phyloP scores from a whole-genome alignment of 2,113 vertebrate genomes.

The Orcinus orca region DNA sequence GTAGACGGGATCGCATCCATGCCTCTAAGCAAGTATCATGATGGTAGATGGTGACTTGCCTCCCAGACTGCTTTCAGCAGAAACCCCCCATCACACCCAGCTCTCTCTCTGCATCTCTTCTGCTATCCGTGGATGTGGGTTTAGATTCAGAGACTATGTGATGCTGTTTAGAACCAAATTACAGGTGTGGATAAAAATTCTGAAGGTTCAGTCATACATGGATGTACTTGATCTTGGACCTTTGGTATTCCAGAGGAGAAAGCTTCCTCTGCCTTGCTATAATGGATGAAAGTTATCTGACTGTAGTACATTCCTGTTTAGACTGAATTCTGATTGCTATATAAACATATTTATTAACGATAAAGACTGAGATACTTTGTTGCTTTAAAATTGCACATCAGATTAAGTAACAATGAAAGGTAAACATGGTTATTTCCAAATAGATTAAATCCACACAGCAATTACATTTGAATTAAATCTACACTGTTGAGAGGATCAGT shows the following conservation, averaged over 20 bases:
- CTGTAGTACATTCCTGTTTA: not conserved
- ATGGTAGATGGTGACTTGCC: too few relatives aligned
- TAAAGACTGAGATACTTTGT: not conserved
- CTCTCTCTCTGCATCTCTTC: not conserved
- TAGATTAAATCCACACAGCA: not conserved
- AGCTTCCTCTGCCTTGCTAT: not conserved
- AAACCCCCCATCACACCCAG: too few relatives aligned
- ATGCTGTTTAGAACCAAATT: not conserved
- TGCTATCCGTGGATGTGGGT: not conserved
- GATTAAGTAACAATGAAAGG: not conserved
- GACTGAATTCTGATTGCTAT: not conserved
- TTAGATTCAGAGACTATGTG: not conserved
- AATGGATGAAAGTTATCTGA: not conserved
- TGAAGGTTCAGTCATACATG: not conserved
- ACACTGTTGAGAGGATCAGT: not conserved
- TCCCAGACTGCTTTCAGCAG: not conserved
- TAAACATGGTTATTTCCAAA: constrained; percentile 5
- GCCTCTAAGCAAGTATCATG: not conserved
- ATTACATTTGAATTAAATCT: not conserved
- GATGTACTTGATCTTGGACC: not conserved
- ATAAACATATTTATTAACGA: not conserved
- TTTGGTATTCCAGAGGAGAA: not conserved
- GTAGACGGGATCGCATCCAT: not conserved
- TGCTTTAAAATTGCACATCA: not conserved
- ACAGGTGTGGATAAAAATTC: not conserved